phyloP scores from a whole-genome alignment of 2,888 invertebrate genomes.

The Orthosia incerta region DNA sequence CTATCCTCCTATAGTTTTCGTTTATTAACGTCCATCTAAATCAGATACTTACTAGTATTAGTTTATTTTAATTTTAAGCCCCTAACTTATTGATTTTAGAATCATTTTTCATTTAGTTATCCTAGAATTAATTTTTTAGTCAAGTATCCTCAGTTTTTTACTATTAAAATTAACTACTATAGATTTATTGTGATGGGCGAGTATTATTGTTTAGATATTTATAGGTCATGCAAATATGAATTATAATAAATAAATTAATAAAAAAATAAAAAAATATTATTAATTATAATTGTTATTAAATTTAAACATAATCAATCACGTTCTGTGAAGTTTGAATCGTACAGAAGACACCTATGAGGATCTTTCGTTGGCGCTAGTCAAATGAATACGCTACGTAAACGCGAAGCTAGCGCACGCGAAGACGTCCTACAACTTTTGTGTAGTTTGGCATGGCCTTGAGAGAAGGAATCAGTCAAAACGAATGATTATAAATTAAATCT shows the following conservation, averaged over 20 bases:
- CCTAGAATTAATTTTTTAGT: conserved; percentile 31
- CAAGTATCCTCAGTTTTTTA: conserved; percentile 14
- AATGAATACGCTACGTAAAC: background rate
- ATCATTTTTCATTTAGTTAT: conserved; percentile 31
- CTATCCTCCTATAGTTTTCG: conserved; percentile 8
- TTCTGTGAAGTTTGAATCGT: background rate
- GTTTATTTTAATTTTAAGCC: conserved; percentile 25
- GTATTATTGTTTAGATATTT: conserved; percentile 32
- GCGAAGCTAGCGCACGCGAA: background rate
- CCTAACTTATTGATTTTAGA: conserved; percentile 55
- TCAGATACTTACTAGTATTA: conserved; percentile 52
- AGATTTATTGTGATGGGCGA: conserved; percentile 33
- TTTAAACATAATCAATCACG: background rate
- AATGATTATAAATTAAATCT: background rate
- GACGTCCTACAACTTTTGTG: background rate
- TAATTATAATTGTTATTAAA: no score
- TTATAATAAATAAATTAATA: background rate
- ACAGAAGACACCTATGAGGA: background rate
- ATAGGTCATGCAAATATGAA: conserved; percentile 35
- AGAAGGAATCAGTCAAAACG: background rate
- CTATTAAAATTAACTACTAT: conserved; percentile 21
- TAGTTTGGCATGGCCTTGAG: background rate
- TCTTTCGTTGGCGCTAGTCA: background rate
- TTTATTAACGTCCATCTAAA: conserved; percentile 41
- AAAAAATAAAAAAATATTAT: no score